phyloP scores from a whole-genome alignment of 2,888 invertebrate genomes.

The Melanostoma scalare region DNA sequence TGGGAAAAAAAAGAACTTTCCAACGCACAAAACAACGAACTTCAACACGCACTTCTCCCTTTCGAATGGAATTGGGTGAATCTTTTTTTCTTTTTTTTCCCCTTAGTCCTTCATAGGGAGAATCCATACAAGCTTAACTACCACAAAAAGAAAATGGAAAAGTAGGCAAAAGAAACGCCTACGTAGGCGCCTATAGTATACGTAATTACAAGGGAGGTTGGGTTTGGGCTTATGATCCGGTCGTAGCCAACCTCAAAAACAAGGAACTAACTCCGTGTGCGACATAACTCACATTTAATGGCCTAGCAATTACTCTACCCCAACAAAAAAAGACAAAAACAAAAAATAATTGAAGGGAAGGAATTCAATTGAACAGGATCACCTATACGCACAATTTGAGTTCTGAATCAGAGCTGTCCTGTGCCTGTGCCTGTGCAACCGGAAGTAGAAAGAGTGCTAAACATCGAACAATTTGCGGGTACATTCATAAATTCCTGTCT shows the following conservation, averaged over 20 bases:
- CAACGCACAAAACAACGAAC: constrained; percentile 39
- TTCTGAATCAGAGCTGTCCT: constrained; percentile 4
- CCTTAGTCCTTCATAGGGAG: neutral
- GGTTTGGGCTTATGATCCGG: constrained; percentile 18
- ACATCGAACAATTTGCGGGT: constrained; percentile 49
- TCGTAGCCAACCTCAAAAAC: constrained; percentile 3
- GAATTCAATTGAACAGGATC: constrained; percentile 64
- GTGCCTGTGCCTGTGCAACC: neutral
- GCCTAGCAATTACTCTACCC: constrained; percentile 56
- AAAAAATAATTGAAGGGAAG: neutral
- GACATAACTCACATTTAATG: constrained; percentile 63
- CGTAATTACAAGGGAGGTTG: constrained; percentile 46
- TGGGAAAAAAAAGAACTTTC: constrained; percentile 5
- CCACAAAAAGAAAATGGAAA: constrained; percentile 10
- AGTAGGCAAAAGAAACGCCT: constrained; percentile 21
- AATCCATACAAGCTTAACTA: neutral
- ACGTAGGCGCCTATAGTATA: constrained; percentile 42
- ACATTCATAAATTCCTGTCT: constrained; percentile 56
- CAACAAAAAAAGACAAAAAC: constrained; percentile 14
- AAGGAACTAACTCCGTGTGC: constrained; percentile 31
- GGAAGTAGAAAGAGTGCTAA: constrained; percentile 17
- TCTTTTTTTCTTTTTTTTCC: neutral
- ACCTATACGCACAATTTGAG: constrained; percentile 26
- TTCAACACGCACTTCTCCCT: constrained; percentile 31
- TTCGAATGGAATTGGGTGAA: constrained; percentile 1